Percentiles rank a stretch among this genome's conserved stretches.
These are phyloP conservation scores for Tanaodytes sp. DNA, from an alignment of 2,888 invertebrate species.

Conservation along the genomic window DNA sequence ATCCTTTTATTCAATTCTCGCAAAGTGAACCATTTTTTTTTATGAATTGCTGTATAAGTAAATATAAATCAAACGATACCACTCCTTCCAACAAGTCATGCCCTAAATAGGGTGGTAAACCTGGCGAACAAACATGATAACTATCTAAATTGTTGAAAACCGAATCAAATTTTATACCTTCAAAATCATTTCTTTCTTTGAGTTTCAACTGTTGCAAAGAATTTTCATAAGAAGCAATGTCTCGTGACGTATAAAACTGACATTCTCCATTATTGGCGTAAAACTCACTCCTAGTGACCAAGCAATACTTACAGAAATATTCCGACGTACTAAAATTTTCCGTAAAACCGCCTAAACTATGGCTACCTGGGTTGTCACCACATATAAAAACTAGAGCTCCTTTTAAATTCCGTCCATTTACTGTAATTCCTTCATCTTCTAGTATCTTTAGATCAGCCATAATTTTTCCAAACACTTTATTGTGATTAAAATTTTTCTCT, in stretches of 20 bases:
- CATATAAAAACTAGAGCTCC: background rate
- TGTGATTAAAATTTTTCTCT: constrained; percentile 58
- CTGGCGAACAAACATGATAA: constrained; percentile 40
- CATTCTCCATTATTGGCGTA: background rate
- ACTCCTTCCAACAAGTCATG: constrained; percentile 44
- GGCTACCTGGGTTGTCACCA: constrained; percentile 42
- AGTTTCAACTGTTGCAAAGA: too few relatives aligned
- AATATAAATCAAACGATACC: constrained; percentile 27
- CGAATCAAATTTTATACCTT: constrained; percentile 25
- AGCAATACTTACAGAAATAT: constrained; percentile 24
- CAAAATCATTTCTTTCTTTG: background rate
- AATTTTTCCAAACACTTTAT: constrained; percentile 51
- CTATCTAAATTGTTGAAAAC: constrained; percentile 31
- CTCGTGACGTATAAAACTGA: background rate
- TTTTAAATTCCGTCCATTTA: constrained; percentile 27
- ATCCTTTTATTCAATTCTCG: constrained; percentile 23
- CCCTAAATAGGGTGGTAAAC: constrained; percentile 40
- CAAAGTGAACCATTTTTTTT: constrained; percentile 35
- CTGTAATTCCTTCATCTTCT: constrained; percentile 49
- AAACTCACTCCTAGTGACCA: background rate
- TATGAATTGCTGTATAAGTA: constrained; percentile 31
- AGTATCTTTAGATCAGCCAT: constrained; percentile 56
- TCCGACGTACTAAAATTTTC: constrained; percentile 56
- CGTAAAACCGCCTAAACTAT: constrained; percentile 60
- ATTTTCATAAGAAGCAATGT: background rate